Conservation (phyloP, 2,888 invertebrate genomes). For the Heliconius charithonia region DNA sequence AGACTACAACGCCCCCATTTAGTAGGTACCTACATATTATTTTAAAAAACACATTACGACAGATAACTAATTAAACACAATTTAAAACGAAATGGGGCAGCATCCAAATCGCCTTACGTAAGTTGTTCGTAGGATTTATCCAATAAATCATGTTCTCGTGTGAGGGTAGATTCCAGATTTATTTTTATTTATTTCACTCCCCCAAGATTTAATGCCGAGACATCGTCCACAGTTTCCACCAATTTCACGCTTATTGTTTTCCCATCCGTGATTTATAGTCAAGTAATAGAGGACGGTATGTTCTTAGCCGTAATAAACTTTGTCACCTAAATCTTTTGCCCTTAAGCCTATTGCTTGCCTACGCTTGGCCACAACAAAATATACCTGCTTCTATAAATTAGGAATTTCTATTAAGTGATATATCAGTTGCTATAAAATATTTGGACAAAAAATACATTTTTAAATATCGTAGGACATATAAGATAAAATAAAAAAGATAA, state of each 20-base stretch:
- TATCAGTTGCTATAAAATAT: not conserved
- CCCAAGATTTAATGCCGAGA: slow-evolving; percentile 82
- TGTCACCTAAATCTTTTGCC: slow-evolving; percentile 82
- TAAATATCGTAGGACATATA: not conserved
- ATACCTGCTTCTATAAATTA: slow-evolving; percentile 35
- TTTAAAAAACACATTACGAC: not conserved
- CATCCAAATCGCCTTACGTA: slow-evolving; percentile 49
- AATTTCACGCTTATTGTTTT: slow-evolving; percentile 85
- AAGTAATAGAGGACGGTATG: slow-evolving; percentile 80
- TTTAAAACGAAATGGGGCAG: slow-evolving; percentile 54
- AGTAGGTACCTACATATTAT: not conserved
- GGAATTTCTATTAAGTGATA: not conserved
- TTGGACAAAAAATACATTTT: not conserved
- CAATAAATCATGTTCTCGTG: slow-evolving; percentile 79
- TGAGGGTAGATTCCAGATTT: slow-evolving; percentile 74
- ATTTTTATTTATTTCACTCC: slow-evolving; percentile 84
- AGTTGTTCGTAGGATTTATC: slow-evolving; percentile 53
- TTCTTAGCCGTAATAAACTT: slow-evolving; percentile 81
- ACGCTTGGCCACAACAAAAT: slow-evolving; percentile 37
- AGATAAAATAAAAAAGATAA: not conserved
- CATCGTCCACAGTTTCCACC: slow-evolving; percentile 81
- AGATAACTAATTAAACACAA: slow-evolving; percentile 63
- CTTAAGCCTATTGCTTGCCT: slow-evolving; percentile 78
- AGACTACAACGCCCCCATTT: not conserved
- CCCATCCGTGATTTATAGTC: slow-evolving; percentile 83